These are phyloP conservation scores for Dicaeum eximium DNA, from an alignment of 2,113 vertebrate species.

Conservation along the genomic window DNA sequence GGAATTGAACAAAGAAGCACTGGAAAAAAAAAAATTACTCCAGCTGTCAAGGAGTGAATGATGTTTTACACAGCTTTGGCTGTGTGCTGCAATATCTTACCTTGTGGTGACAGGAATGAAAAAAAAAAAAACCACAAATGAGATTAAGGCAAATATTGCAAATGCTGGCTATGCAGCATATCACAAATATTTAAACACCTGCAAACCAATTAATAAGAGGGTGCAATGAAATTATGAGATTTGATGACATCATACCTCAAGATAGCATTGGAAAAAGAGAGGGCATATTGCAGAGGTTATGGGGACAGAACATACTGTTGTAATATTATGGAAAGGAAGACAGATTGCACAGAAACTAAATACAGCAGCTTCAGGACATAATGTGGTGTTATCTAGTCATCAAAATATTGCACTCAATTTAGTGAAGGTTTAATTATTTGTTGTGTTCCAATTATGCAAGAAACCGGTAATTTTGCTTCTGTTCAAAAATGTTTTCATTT, in stretches of 20 bases:
- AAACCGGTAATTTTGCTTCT: constrained; percentile 30
- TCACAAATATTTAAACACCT: constrained; percentile 38
- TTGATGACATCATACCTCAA: background rate
- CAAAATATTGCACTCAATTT: constrained; percentile 37
- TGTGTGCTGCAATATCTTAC: constrained; percentile 45
- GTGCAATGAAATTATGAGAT: background rate
- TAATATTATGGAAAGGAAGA: background rate
- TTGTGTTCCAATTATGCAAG: background rate
- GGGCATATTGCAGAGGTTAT: constrained; percentile 6
- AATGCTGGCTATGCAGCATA: constrained; percentile 1
- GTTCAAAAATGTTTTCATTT: constrained; percentile 49
- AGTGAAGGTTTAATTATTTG: constrained; percentile 16
- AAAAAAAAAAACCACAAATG: background rate
- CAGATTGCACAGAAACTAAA: constrained; percentile 43
- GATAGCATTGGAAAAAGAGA: constrained; percentile 3
- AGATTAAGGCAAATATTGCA: constrained; percentile 55
- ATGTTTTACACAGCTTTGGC: constrained; percentile 26
- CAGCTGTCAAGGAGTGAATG: constrained; percentile 40
- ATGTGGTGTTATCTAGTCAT: background rate
- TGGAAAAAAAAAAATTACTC: constrained; percentile 5
- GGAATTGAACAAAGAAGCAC: constrained; percentile 21
- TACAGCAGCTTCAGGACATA: background rate
- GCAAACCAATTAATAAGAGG: background rate
- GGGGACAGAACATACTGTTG: background rate
- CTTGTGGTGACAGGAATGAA: constrained; percentile 38